These are phyloP conservation scores for Arge pagana DNA, from an alignment of 2,888 invertebrate species.

Conservation along the genomic window DNA sequence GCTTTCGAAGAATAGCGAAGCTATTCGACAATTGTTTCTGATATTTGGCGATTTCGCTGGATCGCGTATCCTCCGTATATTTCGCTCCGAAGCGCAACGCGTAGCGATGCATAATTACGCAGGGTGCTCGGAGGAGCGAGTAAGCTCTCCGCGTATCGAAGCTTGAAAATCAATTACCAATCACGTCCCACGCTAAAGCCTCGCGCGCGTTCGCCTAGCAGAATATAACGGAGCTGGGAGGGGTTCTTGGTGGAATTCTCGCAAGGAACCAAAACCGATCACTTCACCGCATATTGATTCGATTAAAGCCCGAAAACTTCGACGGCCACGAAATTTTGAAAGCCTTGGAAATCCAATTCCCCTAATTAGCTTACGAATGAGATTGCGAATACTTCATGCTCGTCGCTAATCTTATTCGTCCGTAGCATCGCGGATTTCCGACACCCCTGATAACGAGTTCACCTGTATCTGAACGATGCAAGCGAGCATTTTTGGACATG, in stretches of 20 bases:
- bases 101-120: constrained; percentile 15
- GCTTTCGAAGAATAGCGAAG: not conserved
- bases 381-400: constrained; percentile 5
- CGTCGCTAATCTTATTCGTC: too few species aligned
- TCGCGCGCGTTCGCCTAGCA: constrained; percentile 42
- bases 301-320: constrained; percentile 29
- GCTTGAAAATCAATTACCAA: constrained; percentile 52
- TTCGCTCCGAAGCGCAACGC: too few species aligned
- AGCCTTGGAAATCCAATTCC: constrained; percentile 24
- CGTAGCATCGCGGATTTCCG: too few species aligned
- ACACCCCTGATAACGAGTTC: too few species aligned
- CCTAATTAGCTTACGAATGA: constrained; percentile 20
- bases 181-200: constrained; percentile 48
- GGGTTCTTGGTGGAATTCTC: constrained; percentile 35
- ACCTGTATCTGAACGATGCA: too few species aligned
- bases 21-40: not conserved
- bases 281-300: constrained; percentile 39
- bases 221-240: constrained; percentile 45
- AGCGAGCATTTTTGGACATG: too few species aligned
- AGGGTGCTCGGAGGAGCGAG: constrained; percentile 15
- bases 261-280: constrained; percentile 33
- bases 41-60: constrained; percentile 16
- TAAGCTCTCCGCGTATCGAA: constrained; percentile 42
- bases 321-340: constrained; percentile 19
- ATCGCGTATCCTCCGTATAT: not conserved